Conservation (phyloP, 1,140 invertebrate genomes). For the Zelostemma sp. region DNA sequence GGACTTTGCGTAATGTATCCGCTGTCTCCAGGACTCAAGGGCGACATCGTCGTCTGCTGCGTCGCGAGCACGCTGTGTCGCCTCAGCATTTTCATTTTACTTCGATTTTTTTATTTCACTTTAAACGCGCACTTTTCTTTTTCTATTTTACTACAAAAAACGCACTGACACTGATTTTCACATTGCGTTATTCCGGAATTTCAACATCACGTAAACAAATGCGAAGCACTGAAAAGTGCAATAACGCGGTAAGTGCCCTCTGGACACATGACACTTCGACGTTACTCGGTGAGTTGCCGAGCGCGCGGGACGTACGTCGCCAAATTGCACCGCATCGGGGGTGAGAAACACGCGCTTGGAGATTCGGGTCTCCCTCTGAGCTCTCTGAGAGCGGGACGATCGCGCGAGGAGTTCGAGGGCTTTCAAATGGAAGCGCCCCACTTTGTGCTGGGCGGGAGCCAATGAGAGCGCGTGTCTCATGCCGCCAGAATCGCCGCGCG, state of each 20-base stretch:
- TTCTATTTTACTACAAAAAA: no score
- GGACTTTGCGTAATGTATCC: conserved; percentile 57
- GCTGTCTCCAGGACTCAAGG: conserved; percentile 46
- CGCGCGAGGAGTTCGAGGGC: no score
- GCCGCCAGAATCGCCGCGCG: conserved; percentile 49
- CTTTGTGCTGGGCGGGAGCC: conserved; percentile 18
- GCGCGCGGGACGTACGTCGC: no score
- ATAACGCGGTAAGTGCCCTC: no score
- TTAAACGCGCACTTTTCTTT: background rate
- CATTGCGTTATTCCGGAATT: no score
- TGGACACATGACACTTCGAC: no score
- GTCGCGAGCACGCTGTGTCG: conserved; percentile 21
- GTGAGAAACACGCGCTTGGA: conserved; percentile 43
- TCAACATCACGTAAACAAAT: no score
- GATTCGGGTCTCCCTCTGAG: conserved; percentile 31
- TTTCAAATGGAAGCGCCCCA: conserved; percentile 45
- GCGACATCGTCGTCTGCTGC: conserved; percentile 17
- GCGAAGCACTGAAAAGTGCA: no score
- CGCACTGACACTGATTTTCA: no score
- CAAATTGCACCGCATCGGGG: no score
- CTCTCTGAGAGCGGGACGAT: conserved; percentile 25
- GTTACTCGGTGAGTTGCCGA: no score
- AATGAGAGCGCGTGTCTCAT: conserved; percentile 38
- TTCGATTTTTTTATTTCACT: background rate
- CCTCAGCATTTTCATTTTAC: conserved; percentile 14